These are phyloP conservation scores for Periophthalmus magnuspinnatus DNA, from an alignment of 2,797 vertebrate genomes.

Conservation along the genomic window DNA sequence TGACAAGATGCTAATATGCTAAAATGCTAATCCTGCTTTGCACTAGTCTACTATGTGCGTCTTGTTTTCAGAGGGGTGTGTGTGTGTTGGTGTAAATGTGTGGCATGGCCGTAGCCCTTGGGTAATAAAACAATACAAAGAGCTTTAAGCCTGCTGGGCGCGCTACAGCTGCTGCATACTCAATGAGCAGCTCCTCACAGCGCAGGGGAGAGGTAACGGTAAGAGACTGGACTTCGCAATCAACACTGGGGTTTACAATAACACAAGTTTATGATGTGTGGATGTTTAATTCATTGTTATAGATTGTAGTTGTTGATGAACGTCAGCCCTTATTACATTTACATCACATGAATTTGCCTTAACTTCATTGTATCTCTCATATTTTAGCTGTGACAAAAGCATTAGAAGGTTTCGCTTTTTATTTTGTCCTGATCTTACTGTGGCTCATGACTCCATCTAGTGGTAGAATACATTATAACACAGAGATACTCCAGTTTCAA, in stretches of 20 bases:
- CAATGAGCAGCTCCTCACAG: constrained; percentile 70
- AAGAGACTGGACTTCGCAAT: background rate
- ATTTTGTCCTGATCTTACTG: no score
- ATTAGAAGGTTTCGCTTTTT: no score
- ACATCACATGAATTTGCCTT: no score
- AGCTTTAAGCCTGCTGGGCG: constrained; percentile 73
- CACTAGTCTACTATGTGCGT: constrained; percentile 62
- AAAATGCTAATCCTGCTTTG: constrained; percentile 73
- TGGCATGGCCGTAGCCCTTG: constrained; percentile 57
- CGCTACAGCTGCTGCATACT: constrained; percentile 69
- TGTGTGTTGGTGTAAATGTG: constrained; percentile 34
- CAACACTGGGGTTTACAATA: background rate
- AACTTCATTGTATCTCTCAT: no score
- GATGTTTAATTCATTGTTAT: no score
- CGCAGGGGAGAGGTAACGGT: constrained; percentile 46
- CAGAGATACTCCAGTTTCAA: no score
- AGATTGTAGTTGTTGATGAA: no score
- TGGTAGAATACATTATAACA: no score
- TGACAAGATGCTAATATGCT: constrained; percentile 73
- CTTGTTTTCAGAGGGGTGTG: constrained; percentile 8
- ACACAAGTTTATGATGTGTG: background rate
- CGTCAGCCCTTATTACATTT: no score
- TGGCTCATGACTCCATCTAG: no score
- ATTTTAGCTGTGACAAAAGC: no score
- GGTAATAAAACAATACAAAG: constrained; percentile 78